phyloP scores from a whole-genome alignment of 2,113 vertebrate species.

The Natator depressus region DNA sequence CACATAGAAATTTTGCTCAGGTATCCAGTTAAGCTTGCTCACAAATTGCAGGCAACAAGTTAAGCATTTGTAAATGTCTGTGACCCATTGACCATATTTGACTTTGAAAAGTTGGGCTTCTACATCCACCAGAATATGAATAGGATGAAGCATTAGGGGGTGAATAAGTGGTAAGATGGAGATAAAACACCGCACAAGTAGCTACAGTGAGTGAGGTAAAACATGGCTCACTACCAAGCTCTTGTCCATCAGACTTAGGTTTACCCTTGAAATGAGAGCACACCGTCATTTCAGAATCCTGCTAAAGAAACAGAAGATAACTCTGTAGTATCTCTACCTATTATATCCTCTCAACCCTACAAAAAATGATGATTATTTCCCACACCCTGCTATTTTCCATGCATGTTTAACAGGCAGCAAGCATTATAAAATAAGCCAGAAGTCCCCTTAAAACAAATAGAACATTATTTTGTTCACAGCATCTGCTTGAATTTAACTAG shows the following conservation, averaged over 20 bases:
- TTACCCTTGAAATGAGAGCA: not conserved
- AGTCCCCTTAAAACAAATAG: rapidly evolving
- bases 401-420: not conserved
- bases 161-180: not conserved
- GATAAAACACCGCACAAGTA: not conserved
- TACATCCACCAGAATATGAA: not conserved
- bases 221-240: not conserved
- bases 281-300: not conserved
- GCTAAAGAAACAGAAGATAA: not conserved
- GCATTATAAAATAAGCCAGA: not conserved
- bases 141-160: not conserved
- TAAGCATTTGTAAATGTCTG: conserved; percentile 7
- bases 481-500: not conserved
- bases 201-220: not conserved
- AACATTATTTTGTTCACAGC: not conserved
- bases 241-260: not conserved
- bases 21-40: not conserved
- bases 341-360: not conserved
- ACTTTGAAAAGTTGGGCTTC: rapidly evolving
- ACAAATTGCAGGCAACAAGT: not conserved
- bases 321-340: not conserved
- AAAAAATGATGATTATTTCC: not conserved
- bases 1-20: not conserved
- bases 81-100: not conserved
- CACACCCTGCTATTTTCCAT: not conserved